Percentiles rank a stretch among this genome's conserved stretches.
Evolutionary conservation across 2,113 vertebrate genomes (phyloP).

Genomic region (Muntiacus muntjak): DNA sequence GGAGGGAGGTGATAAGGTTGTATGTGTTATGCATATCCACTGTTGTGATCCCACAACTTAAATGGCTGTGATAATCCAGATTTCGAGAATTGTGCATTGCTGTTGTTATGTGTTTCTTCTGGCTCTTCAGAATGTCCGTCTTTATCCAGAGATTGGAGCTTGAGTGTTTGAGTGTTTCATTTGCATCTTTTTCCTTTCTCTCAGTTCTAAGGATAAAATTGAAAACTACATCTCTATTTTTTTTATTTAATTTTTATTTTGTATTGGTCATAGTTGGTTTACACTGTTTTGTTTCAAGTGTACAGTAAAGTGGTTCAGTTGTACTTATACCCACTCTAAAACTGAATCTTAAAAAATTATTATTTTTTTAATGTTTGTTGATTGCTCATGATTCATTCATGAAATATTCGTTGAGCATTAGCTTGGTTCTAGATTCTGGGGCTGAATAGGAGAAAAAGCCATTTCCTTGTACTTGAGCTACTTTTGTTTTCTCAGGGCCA

Average conservation of each 20-base stretch:
- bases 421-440: background rate
- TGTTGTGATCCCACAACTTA: background rate
- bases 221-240: background rate
- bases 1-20: background rate
- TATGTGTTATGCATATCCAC: background rate
- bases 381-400: background rate
- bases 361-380: background rate
- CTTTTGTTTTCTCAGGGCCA: background rate
- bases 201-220: background rate
- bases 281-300: too few species aligned
- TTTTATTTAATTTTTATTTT: background rate
- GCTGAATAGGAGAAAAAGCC: background rate
- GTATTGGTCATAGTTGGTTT: too few species aligned
- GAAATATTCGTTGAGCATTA: background rate
- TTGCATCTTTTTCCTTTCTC: background rate
- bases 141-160: background rate
- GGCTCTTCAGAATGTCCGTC: background rate
- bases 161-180: background rate
- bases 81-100: background rate
- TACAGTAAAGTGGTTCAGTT: background rate
- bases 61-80: background rate
- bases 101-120: background rate
- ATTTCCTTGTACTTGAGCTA: background rate
- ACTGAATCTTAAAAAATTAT: background rate
- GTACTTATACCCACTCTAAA: background rate